A percentile compares a stretch with the other conserved stretches of the same genome.
Conservation (phyloP, 37 sponge, comb jelly and placozoan genomes). For the Spongia lamella region DNA sequence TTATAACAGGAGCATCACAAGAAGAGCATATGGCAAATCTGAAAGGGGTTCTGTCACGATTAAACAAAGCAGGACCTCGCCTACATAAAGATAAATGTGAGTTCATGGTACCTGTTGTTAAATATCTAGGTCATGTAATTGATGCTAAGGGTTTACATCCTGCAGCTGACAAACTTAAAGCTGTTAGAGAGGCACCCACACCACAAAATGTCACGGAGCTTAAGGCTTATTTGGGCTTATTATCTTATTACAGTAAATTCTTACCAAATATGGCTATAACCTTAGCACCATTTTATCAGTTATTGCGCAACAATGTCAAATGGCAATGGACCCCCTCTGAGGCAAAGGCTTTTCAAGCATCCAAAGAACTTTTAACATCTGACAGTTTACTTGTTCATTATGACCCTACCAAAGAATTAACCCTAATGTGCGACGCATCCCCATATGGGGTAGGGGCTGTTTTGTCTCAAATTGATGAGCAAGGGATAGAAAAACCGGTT, state of each 20-base stretch:
- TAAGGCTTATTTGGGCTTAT: constrained; percentile 15
- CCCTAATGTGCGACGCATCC: constrained; percentile 18
- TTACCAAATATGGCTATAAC: constrained; percentile 8
- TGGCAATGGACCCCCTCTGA: constrained; percentile 19
- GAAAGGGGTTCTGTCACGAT: too few relatives aligned
- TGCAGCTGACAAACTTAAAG: too few relatives aligned
- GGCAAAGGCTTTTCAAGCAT: constrained; percentile 5
- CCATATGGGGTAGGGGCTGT: constrained; percentile 36
- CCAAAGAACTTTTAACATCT: constrained; percentile 5
- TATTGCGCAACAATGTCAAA: neutral
- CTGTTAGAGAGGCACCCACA: too few relatives aligned
- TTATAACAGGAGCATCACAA: too few relatives aligned
- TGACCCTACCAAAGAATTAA: constrained; percentile 12
- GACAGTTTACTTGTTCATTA: constrained; percentile 7
- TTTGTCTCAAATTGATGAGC: constrained; percentile 1
- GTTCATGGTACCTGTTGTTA: too few relatives aligned
- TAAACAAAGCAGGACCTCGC: too few relatives aligned
- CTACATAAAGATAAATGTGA: too few relatives aligned
- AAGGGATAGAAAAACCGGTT: constrained; percentile 42
- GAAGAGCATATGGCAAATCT: too few relatives aligned
- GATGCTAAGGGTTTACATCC: too few relatives aligned
- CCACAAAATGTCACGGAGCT: too few relatives aligned
- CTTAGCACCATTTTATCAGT: constrained; percentile 20
- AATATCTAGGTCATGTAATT: too few relatives aligned
- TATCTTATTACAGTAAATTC: constrained; percentile 25